A percentile compares a stretch with the other conserved stretches of the same genome.
Conservation (phyloP, 37 sponge, comb jelly and placozoan genomes). For the Tethya wilhelma region DNA sequence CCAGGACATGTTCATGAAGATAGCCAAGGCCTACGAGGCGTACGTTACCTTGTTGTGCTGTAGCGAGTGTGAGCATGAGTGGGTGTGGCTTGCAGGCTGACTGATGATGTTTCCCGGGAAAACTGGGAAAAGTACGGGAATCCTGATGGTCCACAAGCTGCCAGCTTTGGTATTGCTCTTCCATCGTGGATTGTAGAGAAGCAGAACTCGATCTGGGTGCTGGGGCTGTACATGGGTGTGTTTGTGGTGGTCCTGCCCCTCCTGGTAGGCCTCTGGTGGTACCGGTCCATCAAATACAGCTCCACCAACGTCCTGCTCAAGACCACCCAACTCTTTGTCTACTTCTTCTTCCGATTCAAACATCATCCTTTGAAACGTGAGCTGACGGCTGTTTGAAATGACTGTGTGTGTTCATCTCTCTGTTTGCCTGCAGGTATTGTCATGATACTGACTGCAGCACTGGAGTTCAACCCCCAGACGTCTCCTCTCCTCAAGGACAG, state of each 20-base stretch:
- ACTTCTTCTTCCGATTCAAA: constrained; percentile 46
- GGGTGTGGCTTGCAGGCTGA: constrained; percentile 49
- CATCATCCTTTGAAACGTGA: constrained; percentile 45
- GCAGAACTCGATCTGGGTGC: constrained; percentile 80
- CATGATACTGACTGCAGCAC: constrained; percentile 41
- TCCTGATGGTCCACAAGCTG: constrained; percentile 89
- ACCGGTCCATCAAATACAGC: constrained; percentile 85
- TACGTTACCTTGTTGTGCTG: constrained; percentile 40
- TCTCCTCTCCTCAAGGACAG: constrained; percentile 13
- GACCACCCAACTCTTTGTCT: constrained; percentile 68
- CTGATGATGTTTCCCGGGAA: constrained; percentile 85
- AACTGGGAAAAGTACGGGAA: constrained; percentile 93
- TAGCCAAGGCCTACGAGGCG: constrained; percentile 94
- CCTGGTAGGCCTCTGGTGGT: constrained; percentile 95
- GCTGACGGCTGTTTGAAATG: not conserved
- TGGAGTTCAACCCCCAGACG: constrained; percentile 53
- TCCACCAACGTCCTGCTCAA: constrained; percentile 79
- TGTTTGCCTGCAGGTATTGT: constrained; percentile 28
- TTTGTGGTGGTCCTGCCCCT: constrained; percentile 83
- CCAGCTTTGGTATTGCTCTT: constrained; percentile 92
- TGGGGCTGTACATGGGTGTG: constrained; percentile 69
- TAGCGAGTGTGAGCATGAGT: not conserved
- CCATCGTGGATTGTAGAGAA: constrained; percentile 96
- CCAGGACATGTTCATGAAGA: constrained; percentile 88
- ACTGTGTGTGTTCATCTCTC: not conserved